A percentile compares a stretch with the other conserved stretches of the same genome.
Evolutionary conservation across 2,797 vertebrate genomes (phyloP).

Genomic region (Microctenopoma steveboyesi): DNA sequence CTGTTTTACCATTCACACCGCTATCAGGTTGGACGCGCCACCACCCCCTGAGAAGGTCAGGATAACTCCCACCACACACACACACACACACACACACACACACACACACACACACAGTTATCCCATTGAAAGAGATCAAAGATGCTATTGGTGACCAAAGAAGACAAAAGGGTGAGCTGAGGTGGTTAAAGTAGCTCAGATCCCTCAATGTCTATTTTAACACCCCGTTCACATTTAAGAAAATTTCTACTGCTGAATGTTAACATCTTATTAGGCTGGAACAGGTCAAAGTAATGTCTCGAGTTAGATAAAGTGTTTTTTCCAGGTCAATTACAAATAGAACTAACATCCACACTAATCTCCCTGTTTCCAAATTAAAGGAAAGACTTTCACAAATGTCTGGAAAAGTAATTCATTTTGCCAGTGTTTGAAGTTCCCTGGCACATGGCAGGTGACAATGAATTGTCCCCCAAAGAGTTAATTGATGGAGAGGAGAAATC

Average conservation of each 20-base stretch:
- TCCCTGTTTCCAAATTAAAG: slow-evolving; percentile 56
- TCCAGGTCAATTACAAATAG: slow-evolving; percentile 44
- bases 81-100: slow-evolving; percentile 42
- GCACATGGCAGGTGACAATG: slow-evolving; percentile 77
- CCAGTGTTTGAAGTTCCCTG: slow-evolving; percentile 74
- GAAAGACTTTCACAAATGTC: slow-evolving; percentile 52
- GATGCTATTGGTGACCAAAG: slow-evolving; percentile 72
- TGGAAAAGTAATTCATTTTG: slow-evolving; percentile 77
- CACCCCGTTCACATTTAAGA: slow-evolving; percentile 54
- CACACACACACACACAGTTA: slow-evolving; percentile 37
- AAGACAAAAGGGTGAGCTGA: slow-evolving; percentile 70
- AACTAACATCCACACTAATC: slow-evolving; percentile 43
- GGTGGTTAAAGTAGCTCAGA: slow-evolving; percentile 64
- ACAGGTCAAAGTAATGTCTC: slow-evolving; percentile 41
- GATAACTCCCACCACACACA: slow-evolving; percentile 40
- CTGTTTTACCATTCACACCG: slow-evolving; percentile 77
- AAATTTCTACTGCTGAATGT: slow-evolving; percentile 52
- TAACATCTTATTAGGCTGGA: slow-evolving; percentile 64
- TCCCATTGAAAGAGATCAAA: slow-evolving; percentile 80
- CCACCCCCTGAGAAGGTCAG: slow-evolving; percentile 60
- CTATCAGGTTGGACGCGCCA: slow-evolving; percentile 76
- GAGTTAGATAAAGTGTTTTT: slow-evolving; percentile 27
- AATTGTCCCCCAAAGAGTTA: slow-evolving; percentile 87
- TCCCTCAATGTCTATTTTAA: slow-evolving; percentile 72
- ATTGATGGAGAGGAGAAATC: slow-evolving; percentile 81